Conservation (phyloP, 2,888 invertebrate species). For the Busseola fusca region DNA sequence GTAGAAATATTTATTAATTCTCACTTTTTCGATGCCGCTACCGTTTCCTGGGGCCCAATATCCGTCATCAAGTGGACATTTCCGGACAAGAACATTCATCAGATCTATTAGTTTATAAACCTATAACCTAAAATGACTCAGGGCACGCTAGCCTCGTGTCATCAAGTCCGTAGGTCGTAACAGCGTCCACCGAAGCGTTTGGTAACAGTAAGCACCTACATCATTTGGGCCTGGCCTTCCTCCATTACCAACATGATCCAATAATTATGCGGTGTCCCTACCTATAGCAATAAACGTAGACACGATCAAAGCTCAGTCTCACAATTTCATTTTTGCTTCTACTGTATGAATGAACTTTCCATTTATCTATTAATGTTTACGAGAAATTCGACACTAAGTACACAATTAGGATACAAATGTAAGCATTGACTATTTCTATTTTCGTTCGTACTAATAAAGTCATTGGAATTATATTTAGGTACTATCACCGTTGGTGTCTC, state of each 20-base stretch:
- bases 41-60: conserved; percentile 4
- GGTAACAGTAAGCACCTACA: conserved; percentile 34
- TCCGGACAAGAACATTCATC: conserved; percentile 1
- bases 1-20: not conserved
- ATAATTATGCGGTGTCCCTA: conserved; percentile 43
- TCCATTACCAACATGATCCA: conserved; percentile 16
- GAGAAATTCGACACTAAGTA: conserved; percentile 24
- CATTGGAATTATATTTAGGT: conserved; percentile 39
- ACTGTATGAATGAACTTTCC: conserved; percentile 34
- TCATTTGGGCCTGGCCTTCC: conserved; percentile 35
- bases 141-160: not conserved
- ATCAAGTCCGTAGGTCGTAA: conserved; percentile 13
- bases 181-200: conserved; percentile 18
- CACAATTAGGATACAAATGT: conserved; percentile 36
- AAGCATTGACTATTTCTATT: conserved; percentile 43
- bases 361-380: conserved; percentile 21
- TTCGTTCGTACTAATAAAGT: conserved; percentile 33
- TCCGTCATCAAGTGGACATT: not conserved
- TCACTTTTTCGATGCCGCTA: conserved; percentile 11
- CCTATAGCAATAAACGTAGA: conserved; percentile 52
- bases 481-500: conserved; percentile 30
- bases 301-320: conserved; percentile 64
- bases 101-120: conserved; percentile 29
- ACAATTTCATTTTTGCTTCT: conserved; percentile 50
- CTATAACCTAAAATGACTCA: not conserved